phyloP scores from a whole-genome alignment of 2,888 invertebrate species.

The Lacanobia wlatinum region DNA sequence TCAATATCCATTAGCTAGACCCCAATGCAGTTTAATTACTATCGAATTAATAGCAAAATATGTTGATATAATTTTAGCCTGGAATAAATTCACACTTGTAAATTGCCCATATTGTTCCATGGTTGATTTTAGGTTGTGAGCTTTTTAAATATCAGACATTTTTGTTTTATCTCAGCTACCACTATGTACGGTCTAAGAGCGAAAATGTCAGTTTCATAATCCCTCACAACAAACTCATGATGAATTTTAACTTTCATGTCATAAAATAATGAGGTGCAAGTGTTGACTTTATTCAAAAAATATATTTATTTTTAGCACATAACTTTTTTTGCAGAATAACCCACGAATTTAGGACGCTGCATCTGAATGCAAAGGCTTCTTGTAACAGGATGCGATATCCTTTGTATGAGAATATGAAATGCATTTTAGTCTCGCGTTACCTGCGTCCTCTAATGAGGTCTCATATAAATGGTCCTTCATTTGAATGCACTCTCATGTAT shows the following conservation, averaged over 20 bases:
- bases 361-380: constrained; percentile 77
- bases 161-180: not conserved
- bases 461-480: constrained; percentile 57
- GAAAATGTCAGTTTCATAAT: not conserved
- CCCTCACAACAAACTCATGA: no score
- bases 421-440: constrained; percentile 66
- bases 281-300: not conserved
- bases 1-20: constrained; percentile 22
- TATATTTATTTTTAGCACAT: not conserved
- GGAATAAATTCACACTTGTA: not conserved
- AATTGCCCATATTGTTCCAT: not conserved
- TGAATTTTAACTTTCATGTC: no score
- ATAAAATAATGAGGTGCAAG: no score
- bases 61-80: not conserved
- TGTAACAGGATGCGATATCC: constrained; percentile 74
- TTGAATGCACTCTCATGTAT: constrained; percentile 45
- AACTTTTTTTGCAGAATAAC: constrained; percentile 59
- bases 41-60: constrained; percentile 11
- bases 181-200: not conserved
- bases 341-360: constrained; percentile 72
- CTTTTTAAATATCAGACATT: not conserved
- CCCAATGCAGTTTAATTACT: constrained; percentile 8
- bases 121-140: no score
- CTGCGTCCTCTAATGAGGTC: constrained; percentile 51
- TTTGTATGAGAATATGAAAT: constrained; percentile 73